These are phyloP conservation scores for Apogon talboti DNA, from an alignment of 2,797 vertebrate genomes.

Conservation along the genomic window DNA sequence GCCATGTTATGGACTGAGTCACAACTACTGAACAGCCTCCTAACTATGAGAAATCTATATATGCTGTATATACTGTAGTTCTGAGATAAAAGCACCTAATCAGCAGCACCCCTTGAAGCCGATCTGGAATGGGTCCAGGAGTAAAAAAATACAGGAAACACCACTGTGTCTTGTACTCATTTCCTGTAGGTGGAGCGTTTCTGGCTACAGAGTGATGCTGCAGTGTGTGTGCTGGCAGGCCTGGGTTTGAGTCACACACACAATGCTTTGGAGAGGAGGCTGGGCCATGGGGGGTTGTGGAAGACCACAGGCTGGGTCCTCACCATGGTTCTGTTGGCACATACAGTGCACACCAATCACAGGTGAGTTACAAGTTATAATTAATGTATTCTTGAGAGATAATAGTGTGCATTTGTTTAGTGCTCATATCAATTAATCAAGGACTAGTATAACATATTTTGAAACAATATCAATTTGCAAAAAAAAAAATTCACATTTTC, in stretches of 20 bases:
- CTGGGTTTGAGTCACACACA: slow-evolving; percentile 83
- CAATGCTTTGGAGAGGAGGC: slow-evolving; percentile 67
- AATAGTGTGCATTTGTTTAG: background rate
- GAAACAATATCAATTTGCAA: no score
- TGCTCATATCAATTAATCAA: no score
- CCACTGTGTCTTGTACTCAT: slow-evolving; percentile 4
- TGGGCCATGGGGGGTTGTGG: slow-evolving; percentile 72
- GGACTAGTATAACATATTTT: no score
- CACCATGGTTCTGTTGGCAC: slow-evolving; percentile 81
- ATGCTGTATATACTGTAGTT: background rate
- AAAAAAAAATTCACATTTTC: no score
- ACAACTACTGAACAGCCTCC: background rate
- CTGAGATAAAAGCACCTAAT: slow-evolving; percentile 2
- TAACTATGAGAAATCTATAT: background rate
- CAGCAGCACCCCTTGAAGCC: background rate
- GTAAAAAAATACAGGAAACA: slow-evolving; percentile 1
- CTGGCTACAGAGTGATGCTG: slow-evolving; percentile 95
- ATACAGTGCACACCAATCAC: slow-evolving; percentile 88
- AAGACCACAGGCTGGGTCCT: slow-evolving; percentile 86
- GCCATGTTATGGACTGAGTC: background rate
- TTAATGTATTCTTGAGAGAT: background rate
- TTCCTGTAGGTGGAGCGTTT: slow-evolving; percentile 92
- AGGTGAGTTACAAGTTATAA: slow-evolving; percentile 82
- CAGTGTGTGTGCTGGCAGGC: slow-evolving; percentile 91
- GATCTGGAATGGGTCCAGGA: slow-evolving; percentile 3